Conservation (phyloP, 2,797 vertebrate genomes). For the Melanotaenia nigrans region DNA sequence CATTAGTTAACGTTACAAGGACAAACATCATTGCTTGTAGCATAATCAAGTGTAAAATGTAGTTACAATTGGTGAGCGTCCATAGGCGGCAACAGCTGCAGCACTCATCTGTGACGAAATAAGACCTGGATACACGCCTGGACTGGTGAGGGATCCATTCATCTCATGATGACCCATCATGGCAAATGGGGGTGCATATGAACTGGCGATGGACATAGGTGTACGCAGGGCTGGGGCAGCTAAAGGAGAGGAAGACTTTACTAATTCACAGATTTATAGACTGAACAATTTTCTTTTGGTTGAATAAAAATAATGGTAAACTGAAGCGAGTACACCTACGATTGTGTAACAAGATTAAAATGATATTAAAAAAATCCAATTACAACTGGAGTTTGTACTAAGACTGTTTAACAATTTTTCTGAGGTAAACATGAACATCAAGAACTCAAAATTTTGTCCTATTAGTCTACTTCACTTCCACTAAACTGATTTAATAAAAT, state of each 20-base stretch:
- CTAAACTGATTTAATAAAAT: neutral
- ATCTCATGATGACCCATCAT: slow-evolving; percentile 98
- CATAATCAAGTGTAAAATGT: neutral
- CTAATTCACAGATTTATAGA: neutral
- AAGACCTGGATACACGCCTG: slow-evolving; percentile 90
- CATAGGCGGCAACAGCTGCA: slow-evolving; percentile 89
- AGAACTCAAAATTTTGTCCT: neutral
- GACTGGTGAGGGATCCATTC: slow-evolving; percentile 93
- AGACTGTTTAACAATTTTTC: neutral
- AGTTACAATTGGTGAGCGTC: slow-evolving; percentile 93
- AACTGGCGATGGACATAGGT: slow-evolving; percentile 89
- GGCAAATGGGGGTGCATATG: slow-evolving; percentile 91
- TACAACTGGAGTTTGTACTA: neutral
- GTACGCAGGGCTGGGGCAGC: slow-evolving; percentile 91
- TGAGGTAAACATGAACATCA: neutral
- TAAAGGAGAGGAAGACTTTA: slow-evolving; percentile 4
- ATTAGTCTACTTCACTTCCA: neutral
- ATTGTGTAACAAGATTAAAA: too few relatives aligned
- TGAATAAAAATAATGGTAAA: neutral
- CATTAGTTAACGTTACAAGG: neutral
- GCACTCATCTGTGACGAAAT: slow-evolving; percentile 95
- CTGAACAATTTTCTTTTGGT: neutral
- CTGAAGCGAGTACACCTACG: too few relatives aligned
- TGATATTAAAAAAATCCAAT: neutral
- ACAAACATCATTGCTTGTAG: neutral